Evolutionary conservation across 2,113 vertebrate species (phyloP), one percentile per base, ranked within the genome.

Genomic region (Amazona vittata): DNA sequence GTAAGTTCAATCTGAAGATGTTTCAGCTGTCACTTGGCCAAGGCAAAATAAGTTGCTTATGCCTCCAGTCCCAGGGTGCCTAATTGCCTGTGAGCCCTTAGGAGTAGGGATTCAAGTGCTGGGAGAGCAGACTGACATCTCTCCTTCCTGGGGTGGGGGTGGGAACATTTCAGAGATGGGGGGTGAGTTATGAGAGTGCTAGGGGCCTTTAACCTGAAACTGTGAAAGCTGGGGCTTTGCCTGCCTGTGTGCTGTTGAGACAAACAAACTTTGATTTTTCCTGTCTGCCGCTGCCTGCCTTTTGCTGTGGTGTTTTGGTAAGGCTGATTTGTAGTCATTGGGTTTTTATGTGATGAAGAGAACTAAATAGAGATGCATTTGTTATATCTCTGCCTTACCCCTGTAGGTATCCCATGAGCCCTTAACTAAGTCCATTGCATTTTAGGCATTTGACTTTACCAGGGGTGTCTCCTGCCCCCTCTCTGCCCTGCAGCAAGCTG

Each of bases 201-300:
- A 5, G 9, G 52, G 2, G 12, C 83, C 26, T 25, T 55, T 24
- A 37, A 19, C 31, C n/a, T 75, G 70, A 14, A 22, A 7, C 15
- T 21, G 8, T 55, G 59, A 46, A 44, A 81, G 55, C 12, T 29
- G 53, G 3, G 25, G 5, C 46, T 25, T 91, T 12, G 5, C 18
- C 39, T 46, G 8, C 19, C 41, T 53, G 8, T 13, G 39, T 43
- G 39, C 39, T 55, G 2, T 39, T 73, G 41, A 59, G 35, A 8
- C 6, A 8, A 47, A 41, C 53, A 60, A 43, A 7, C 80, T 53
- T 39, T 43, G 11, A 9, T 68, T 80, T 77, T 69, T 78, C 18
- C 25, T 0, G 0, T 41, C 39, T 59, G 17, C 7, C 28, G 11
- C 31, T 91, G 17, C 29, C 22, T 1, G 0, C 29, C 35, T 24